Base-by-base conservation (phyloP, 2,888 invertebrate species). In the Philereme vetulata region DNA sequence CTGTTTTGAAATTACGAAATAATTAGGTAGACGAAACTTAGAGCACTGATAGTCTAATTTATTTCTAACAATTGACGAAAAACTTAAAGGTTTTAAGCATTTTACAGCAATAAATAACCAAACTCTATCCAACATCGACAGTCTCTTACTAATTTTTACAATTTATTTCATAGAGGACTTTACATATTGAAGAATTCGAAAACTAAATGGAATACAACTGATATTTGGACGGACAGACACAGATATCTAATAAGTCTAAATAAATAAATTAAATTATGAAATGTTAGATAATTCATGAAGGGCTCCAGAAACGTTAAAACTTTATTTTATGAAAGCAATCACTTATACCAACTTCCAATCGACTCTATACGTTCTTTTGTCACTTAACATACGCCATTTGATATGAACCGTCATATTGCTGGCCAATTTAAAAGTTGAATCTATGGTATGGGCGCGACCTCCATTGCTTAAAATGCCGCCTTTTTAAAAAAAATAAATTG, bases 181-280 rank as follows among this genome's bases (percentile, higher is more conserved):
- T 84, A 86, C 80, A 85, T 68, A 74, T 74, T 64, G 49, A 60
- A 70, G 72, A 68, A 36, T 70, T 64, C 62, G 50, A 71, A 74
- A 69, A 56, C 8, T 64, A 61, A 60, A 63, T 71, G 73, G 70
- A 70, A 72, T 73, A 72, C 73, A 81, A 81, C 75, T 72, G 70
- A 79, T 78, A 77, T 71, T 81, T 90, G 91, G 91, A 92, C 91
- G 91, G 91, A 92, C 86, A 89, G 89, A 89, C 82, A 84, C 72
- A 88, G 82, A 84, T 80, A 76, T 9, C 76, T 82, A 82, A 78
- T 76, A 62, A 72, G 76, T 72, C 58, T 70, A 71, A 70, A 60
- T 71, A 72, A 74, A 72, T 67, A 66, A 70, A 61, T 61, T 47
- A 56, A 60, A 11, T 21, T 6, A 4, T 21, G 21, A 8, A 44